A percentile compares a stretch with the other conserved stretches of the same genome.
These are phyloP conservation scores for Mamestra brassicae DNA, from an alignment of 2,888 invertebrate species.

Conservation along the genomic window DNA sequence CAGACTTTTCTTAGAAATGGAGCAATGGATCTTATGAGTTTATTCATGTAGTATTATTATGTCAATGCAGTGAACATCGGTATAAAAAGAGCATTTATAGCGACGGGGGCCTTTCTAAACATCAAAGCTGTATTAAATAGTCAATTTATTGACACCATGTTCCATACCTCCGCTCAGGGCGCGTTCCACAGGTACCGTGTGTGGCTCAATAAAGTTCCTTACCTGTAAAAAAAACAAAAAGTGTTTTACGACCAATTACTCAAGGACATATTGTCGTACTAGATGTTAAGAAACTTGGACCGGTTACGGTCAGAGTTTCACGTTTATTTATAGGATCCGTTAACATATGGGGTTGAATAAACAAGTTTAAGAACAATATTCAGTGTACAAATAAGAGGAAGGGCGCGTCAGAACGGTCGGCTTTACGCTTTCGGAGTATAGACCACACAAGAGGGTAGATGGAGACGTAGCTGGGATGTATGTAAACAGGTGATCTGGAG, in stretches of 20 bases:
- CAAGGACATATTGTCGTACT: conserved; percentile 71
- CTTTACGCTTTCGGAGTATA: conserved; percentile 56
- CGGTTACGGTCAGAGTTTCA: conserved; percentile 63
- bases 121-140: conserved; percentile 68
- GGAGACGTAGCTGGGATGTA: conserved; percentile 54
- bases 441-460: conserved; percentile 71
- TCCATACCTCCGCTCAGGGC: conserved; percentile 60
- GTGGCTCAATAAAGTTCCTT: conserved; percentile 75
- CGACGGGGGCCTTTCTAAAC: conserved; percentile 60
- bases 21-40: conserved; percentile 32
- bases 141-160: conserved; percentile 73
- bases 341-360: conserved; percentile 72
- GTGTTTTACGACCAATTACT: conserved; percentile 74
- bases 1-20: conserved; percentile 45
- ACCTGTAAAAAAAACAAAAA: conserved; percentile 78
- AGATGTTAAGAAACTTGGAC: conserved; percentile 62
- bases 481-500: conserved; percentile 72
- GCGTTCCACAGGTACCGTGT: conserved; percentile 70
- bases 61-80: conserved; percentile 48
- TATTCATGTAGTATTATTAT: conserved; percentile 57
- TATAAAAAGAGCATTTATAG: conserved; percentile 47
- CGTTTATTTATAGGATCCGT: conserved; percentile 71
- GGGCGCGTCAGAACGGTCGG: conserved; percentile 39
- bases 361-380: conserved; percentile 68
- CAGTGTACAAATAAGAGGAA: conserved; percentile 54